Evolutionary conservation across 2,888 invertebrate genomes (phyloP), one percentile per base, ranked within the genome.

Genomic region (Hemithea aestivaria): DNA sequence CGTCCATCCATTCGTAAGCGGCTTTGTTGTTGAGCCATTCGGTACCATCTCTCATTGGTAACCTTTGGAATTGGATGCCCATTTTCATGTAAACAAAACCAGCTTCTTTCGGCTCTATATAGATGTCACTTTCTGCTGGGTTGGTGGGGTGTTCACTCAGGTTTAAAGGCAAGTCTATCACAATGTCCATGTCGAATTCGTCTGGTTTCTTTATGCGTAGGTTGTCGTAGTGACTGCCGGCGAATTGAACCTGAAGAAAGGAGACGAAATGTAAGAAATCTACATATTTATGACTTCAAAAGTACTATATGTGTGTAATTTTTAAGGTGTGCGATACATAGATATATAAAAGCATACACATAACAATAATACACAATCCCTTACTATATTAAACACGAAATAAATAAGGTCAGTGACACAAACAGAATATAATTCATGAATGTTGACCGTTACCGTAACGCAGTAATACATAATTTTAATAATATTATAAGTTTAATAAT

Each of bases 111-210:
- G 74, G 60, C 20, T 81, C 70, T 7, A 84, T 60, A 11, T 63
- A 53, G 10, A 89, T 72, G 55, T 83, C 78, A 24, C 78, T 74
- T 10, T 71, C 67, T 1, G 51, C 43, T 1, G 50, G 51, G 48
- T 72, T 63, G 1, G 16, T 9, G 0, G 33, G 35, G 6, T 73
- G 43, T 6, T 35, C 40, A 1, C 63, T 53, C 6, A 75, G 55
- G 40, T 74, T 70, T 0, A 88, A 49, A 0, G 90, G 89, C 7
- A 91, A 54, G 7, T 71, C 66, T 8, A 91, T 79, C 1, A 90
- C 71, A 2, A 91, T 69, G 52, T 90, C 89, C 53, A 91, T 73
- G 51, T 91, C 91, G 44, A 87, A 91, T 53, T 91, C 91, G 34
- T 89, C 83, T 0, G 90, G 89, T 41, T 85, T 82, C 7, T 83